Percentiles rank a stretch among this genome's conserved stretches.
These are phyloP conservation scores for Drosophila ercepeae DNA, from an alignment of 1,140 invertebrate species.

Conservation along the genomic window DNA sequence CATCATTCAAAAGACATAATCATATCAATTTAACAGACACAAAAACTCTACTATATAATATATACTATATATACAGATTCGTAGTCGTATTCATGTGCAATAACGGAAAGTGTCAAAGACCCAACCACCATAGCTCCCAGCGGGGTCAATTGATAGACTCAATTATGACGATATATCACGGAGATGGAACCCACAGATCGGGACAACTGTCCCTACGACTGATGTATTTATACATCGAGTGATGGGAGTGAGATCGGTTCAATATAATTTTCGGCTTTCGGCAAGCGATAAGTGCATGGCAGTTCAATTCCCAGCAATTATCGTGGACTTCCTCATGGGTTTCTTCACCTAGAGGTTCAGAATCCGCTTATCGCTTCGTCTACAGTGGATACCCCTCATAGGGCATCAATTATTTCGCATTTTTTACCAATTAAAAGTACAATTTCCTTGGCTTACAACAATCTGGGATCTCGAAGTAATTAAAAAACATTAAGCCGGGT, in stretches of 20 bases:
- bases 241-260: slow-evolving; percentile 19
- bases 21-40: slow-evolving; percentile 52
- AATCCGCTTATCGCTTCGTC: slow-evolving; percentile 10
- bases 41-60: slow-evolving; percentile 23
- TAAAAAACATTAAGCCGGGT: slow-evolving; percentile 22
- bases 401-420: background rate
- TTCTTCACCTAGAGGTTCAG: slow-evolving; percentile 23
- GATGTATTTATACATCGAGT: slow-evolving; percentile 13
- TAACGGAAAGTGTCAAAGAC: slow-evolving; percentile 73
- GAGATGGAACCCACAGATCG: slow-evolving; percentile 18
- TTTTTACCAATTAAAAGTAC: background rate
- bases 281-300: slow-evolving; percentile 47
- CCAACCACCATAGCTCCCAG: slow-evolving; percentile 72
- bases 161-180: slow-evolving; percentile 72
- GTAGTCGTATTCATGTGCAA: slow-evolving; percentile 41
- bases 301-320: slow-evolving; percentile 48
- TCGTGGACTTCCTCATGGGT: slow-evolving; percentile 33
- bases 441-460: background rate
- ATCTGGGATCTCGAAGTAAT: slow-evolving; percentile 9
- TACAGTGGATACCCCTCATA: slow-evolving; percentile 7
- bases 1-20: slow-evolving; percentile 55
- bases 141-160: slow-evolving; percentile 81
- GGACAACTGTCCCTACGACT: slow-evolving; percentile 4
- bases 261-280: slow-evolving; percentile 24
- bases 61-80: slow-evolving; percentile 29